These are phyloP conservation scores for Spialia ferax DNA, from an alignment of 2,888 invertebrate species.

Conservation along the genomic window DNA sequence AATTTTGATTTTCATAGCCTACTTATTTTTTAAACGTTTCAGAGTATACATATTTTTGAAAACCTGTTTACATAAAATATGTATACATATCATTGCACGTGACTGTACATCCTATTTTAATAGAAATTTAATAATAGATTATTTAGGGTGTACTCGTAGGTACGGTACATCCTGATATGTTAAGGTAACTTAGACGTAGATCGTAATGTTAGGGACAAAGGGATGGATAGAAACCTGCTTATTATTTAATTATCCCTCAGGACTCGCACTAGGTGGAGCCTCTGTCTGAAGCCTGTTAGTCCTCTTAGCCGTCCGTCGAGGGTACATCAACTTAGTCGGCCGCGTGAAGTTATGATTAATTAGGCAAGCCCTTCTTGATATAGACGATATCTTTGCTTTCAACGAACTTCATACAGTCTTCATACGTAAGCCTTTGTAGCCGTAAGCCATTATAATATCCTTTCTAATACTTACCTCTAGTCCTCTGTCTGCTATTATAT, in stretches of 20 bases:
- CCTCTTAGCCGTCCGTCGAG: slow-evolving; percentile 53
- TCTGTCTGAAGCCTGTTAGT: slow-evolving; percentile 63
- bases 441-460: no score
- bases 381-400: no score
- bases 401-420: no score
- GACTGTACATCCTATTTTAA: no score
- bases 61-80: no score
- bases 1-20: no score
- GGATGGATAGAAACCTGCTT: slow-evolving; percentile 67
- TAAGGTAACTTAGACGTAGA: slow-evolving; percentile 23
- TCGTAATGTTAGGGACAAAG: slow-evolving; percentile 45
- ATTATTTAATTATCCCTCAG: slow-evolving; percentile 77
- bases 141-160: no score
- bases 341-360: slow-evolving; percentile 72
- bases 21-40: no score
- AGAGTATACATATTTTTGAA: no score
- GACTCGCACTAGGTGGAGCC: slow-evolving; percentile 59
- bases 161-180: not conserved
- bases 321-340: slow-evolving; percentile 62
- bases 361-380: slow-evolving; percentile 55
- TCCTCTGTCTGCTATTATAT: slow-evolving; percentile 20
- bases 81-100: no score
- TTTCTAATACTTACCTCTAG: slow-evolving; percentile 11
- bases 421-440: no score
- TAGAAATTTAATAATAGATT: no score